Percentiles rank a stretch among this genome's conserved stretches.
phyloP scores from a whole-genome alignment of 1,140 invertebrate species.

The Drusus annulatus region DNA sequence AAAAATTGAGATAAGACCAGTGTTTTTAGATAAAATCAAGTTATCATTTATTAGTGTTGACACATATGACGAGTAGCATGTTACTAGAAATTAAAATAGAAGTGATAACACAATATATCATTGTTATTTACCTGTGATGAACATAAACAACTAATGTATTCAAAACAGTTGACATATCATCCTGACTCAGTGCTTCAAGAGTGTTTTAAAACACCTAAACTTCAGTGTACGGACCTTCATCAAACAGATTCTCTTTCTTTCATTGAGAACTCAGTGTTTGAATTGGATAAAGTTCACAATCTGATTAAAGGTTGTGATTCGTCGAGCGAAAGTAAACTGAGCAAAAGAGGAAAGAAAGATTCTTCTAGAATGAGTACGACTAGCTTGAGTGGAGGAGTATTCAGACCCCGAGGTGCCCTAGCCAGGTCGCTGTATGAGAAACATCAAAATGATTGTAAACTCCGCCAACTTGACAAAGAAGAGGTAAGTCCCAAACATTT shows the following conservation, averaged over 20 bases:
- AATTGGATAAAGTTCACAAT: slow-evolving; percentile 7
- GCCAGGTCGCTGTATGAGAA: slow-evolving; percentile 80
- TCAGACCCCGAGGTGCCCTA: slow-evolving; percentile 75
- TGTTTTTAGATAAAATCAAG: neutral
- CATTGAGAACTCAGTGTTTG: neutral
- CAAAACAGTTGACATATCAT: slow-evolving; percentile 4
- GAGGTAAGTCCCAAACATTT: slow-evolving; percentile 71
- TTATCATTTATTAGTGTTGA: neutral
- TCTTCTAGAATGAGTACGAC: slow-evolving; percentile 31
- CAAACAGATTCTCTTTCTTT: neutral
- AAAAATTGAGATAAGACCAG: slow-evolving; percentile 4
- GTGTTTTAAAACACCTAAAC: too few relatives aligned
- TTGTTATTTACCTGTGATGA: neutral
- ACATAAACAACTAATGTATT: slow-evolving; percentile 17
- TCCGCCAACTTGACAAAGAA: slow-evolving; percentile 76
- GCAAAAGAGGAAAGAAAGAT: neutral
- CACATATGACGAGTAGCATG: too few relatives aligned
- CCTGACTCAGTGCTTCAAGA: neutral
- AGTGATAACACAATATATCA: too few relatives aligned
- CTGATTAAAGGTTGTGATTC: neutral
- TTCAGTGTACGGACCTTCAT: neutral
- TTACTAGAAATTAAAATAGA: too few relatives aligned
- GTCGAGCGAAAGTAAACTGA: neutral
- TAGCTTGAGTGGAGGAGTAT: slow-evolving; percentile 59
- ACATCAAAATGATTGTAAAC: slow-evolving; percentile 76